Evolutionary conservation across 1,140 invertebrate genomes (phyloP).

Genomic region (Leptonema lineaticorne): DNA sequence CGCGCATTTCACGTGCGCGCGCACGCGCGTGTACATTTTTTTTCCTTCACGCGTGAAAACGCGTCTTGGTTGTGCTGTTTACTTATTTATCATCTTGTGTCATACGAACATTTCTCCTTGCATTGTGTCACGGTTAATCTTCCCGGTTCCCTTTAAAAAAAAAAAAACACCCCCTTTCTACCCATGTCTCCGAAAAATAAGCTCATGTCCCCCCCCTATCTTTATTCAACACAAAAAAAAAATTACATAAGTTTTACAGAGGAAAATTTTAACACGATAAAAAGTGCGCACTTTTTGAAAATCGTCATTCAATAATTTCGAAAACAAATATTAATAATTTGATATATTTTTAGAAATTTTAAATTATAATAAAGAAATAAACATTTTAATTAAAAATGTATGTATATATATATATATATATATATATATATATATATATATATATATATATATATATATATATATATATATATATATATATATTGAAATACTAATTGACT

Average conservation of each 20-base stretch:
- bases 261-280: neutral
- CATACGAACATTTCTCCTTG: slow-evolving; percentile 33
- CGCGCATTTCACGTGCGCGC: no score
- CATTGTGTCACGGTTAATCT: slow-evolving; percentile 40
- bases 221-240: slow-evolving; percentile 11
- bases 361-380: neutral
- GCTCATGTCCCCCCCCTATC: neutral
- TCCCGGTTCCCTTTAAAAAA: neutral
- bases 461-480: no score
- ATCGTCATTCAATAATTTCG: no score
- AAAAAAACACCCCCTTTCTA: neutral
- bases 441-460: neutral
- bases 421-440: neutral
- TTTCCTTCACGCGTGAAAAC: neutral
- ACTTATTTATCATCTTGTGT: slow-evolving; percentile 41
- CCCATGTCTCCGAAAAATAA: no score
- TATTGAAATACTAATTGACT: no score
- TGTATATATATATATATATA: neutral
- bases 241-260: no score
- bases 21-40: no score
- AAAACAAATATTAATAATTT: no score
- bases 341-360: neutral
- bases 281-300: no score
- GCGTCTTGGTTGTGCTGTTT: slow-evolving; percentile 24
- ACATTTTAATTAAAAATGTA: neutral